Evolutionary conservation across 1,140 invertebrate species (phyloP).

Genomic region (Tetraneura akinire): DNA sequence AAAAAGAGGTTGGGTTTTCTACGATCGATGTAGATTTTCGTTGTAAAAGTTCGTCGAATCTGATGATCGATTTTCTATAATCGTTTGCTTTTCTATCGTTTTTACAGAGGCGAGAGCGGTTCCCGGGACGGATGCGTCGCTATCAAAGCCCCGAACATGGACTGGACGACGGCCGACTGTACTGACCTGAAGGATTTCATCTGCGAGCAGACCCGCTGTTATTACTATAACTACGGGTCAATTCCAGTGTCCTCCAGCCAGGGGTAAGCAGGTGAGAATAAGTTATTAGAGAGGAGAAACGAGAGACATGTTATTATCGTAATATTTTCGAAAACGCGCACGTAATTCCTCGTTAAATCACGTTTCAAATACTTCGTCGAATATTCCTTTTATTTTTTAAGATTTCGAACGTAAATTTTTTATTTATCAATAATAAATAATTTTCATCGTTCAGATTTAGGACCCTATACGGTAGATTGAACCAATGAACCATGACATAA

Average conservation of each 20-base stretch:
- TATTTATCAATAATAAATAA: no score
- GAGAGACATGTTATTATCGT: not conserved
- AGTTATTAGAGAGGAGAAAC: constrained; percentile 29
- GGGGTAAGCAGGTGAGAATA: constrained; percentile 76
- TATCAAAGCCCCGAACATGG: constrained; percentile 72
- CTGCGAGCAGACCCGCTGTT: constrained; percentile 84
- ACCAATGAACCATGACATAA: no score
- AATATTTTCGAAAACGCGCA: not conserved
- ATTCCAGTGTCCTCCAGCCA: constrained; percentile 83
- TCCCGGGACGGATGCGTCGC: constrained; percentile 73
- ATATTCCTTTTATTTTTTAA: no score
- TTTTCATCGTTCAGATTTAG: no score
- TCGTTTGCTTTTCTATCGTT: not conserved
- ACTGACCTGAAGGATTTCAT: constrained; percentile 83
- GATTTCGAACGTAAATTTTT: not conserved
- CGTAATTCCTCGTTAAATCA: constrained; percentile 19
- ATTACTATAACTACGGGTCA: constrained; percentile 87
- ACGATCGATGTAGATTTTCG: not conserved
- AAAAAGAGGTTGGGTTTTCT: constrained; percentile 64
- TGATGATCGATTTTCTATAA: no score
- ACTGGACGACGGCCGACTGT: constrained; percentile 80
- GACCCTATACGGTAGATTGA: no score
- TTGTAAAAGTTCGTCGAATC: not conserved
- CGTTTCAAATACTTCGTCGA: no score
- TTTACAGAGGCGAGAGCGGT: constrained; percentile 66